Base-by-base conservation (phyloP, 2,797 vertebrate genomes). In the Spheniscus humboldti region DNA sequence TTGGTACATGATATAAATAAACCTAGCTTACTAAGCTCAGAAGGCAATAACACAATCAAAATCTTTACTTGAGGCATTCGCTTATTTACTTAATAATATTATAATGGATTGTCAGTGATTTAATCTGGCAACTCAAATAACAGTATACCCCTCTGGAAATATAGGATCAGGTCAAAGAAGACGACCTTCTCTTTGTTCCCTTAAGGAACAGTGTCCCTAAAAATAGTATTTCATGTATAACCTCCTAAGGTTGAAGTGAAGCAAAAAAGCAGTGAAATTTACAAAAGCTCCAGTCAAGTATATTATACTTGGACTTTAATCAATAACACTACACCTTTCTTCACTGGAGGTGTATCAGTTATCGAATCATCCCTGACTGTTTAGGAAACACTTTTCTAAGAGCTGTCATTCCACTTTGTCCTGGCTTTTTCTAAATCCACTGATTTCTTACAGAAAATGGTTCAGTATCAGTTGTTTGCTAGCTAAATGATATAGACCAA, bases 231-330 rank as follows among this genome's bases (percentile, higher is more conserved):
- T 97, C 37, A 22, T 96, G 48, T 94, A 85, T 74, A 91, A 67
- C 73, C 57, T 95, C 62, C 77, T 89, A 95, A 97, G 80, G 66
- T 88, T 87, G 67, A 92, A 93, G 77, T 82, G 48, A 97, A 91
- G 83, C 48, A 96, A 96, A 96, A 88, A 52, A 88, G 63, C 77
- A 94, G 71, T 86, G 85, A 97, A 94, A 97, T 96, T 97, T 94
- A 97, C 91, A 95, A 95, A 97, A 96, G 79, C 59, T 94, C 91
- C 80, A 95, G 74, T 96, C 94, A 97, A 79, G 69, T 78, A 80
- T 93, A 88, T 93, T 96, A 88, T 60, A 85, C 80, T 86, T 96
- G 93, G 87, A 91, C 95, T 97, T 95, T 92, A 97, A 96, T 97
- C 97, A 96, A 91, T 94, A 96, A 89, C 73, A 83, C 89, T 94